Evolutionary conservation across 92 coral and sea anemone species (phyloP), one percentile per base, ranked within the genome.

Genomic region (Umimayanthus chanpuru): DNA sequence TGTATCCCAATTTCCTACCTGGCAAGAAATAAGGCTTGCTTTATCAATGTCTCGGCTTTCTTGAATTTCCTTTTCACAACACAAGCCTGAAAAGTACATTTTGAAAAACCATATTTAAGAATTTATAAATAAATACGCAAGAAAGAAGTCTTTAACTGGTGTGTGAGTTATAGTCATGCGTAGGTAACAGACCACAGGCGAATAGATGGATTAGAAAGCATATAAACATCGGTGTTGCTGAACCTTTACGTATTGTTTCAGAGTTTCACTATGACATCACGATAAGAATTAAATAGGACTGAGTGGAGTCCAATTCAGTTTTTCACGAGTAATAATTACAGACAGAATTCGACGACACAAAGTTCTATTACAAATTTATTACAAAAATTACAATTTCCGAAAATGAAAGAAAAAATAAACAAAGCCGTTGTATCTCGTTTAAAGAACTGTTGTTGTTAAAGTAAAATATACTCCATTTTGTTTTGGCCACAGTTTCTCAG

Each of bases 41-140:
- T 92, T 90, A 97, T 94, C 76, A 97, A 74, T 28, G 85, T 90
- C 72, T 97, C 98, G 5, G 99, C 99, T 86, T 93, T 97, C 77
- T 91, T 93, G 91, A 95, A 97, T 76, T 97, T 97, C 80, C 99
- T 89, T 79, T 97, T 97, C 23, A 97, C 98, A 64, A 97, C 98
- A 92, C 99, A 97, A 25, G 99, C 96, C 99, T 97, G 90, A 15
- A 76, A 92, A 82, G 50, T 55, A 84, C n/a, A n/a, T n/a, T n/a
- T n/a, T 16, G 36, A 41, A 44, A 77, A 50, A 18, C 28, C 6
- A 21, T 20, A 0, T 6, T 40, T 29, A 7, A 40, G 56, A 74
- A 74, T 65, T 47, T 9, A 47, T 20, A 18, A 61, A 61, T 21
- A 61, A 61, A 18, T 61, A 18, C 26, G 25, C 25, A 61, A 61